These are phyloP conservation scores for Ardeotis arabs DNA, from an alignment of 2,113 vertebrate genomes.

Conservation along the genomic window DNA sequence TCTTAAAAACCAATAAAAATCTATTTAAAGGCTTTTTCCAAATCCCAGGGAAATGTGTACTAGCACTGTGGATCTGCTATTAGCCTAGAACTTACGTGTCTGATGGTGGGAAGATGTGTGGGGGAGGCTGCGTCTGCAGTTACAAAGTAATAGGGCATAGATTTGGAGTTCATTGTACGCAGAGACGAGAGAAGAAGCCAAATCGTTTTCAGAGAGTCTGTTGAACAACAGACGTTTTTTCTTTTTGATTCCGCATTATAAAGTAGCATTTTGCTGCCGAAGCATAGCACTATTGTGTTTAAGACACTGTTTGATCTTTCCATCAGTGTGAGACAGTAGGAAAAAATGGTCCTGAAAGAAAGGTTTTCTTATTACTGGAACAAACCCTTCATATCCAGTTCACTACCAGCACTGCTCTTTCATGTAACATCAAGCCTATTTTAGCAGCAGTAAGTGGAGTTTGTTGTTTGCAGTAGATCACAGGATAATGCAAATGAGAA, in stretches of 20 bases:
- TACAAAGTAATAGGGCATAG: slow-evolving; percentile 47
- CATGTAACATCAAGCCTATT: slow-evolving; percentile 11
- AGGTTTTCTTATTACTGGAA: slow-evolving; percentile 58
- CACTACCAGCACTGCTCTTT: slow-evolving; percentile 46
- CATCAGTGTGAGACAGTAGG: slow-evolving; percentile 33
- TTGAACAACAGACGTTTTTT: slow-evolving; percentile 20
- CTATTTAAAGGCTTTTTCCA: slow-evolving; percentile 78
- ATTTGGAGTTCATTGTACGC: slow-evolving; percentile 20
- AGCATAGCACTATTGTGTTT: slow-evolving; percentile 53
- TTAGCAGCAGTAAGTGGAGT: slow-evolving; percentile 4
- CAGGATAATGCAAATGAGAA: slow-evolving; percentile 23
- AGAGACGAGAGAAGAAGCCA: slow-evolving; percentile 30
- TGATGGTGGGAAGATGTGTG: slow-evolving; percentile 36
- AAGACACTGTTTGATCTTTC: slow-evolving; percentile 63
- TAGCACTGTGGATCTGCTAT: slow-evolving; percentile 46
- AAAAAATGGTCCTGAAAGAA: slow-evolving; percentile 33
- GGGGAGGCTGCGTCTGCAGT: slow-evolving; percentile 20
- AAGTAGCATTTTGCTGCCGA: slow-evolving; percentile 35
- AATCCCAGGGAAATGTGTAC: slow-evolving; percentile 65
- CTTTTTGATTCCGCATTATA: slow-evolving; percentile 38
- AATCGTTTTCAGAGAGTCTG: slow-evolving; percentile 14
- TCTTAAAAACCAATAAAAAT: slow-evolving; percentile 80
- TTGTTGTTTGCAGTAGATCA: slow-evolving; percentile 30
- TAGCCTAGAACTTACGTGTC: slow-evolving; percentile 45
- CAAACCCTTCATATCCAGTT: slow-evolving; percentile 41